Evolutionary conservation across 2,797 vertebrate genomes (phyloP), one percentile per base, ranked within the genome.

Genomic region (Pogoniulus pusillus): DNA sequence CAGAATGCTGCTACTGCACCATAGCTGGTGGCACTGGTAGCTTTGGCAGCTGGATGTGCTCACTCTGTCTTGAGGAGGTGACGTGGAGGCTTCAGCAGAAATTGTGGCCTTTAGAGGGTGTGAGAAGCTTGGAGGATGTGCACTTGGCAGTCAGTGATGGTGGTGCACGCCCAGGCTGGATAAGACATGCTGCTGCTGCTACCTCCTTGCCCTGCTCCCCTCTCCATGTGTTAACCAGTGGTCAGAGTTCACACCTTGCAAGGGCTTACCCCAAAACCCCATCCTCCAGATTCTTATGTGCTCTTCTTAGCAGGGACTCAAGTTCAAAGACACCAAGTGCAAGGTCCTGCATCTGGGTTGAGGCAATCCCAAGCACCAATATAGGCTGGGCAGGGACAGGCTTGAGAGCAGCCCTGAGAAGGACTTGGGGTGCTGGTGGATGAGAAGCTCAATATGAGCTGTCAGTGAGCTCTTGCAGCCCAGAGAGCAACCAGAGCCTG

Each of bases 1-100:
- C 57, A 32, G 58, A 70, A 30, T 1, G 3, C 9, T 47, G 47
- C 58, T n/a, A 7, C n/a, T 0, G 2, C 11, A 3, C 19, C 29
- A 34, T 53, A 54, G 51, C 75, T 34, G 5, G 60, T 82, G 57
- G 15, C 57, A 30, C 51, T 65, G n/a, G 2, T 14, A 64, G 80
- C 68, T 39, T 75, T 30, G 6, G 37, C 13, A 11, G 47, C 45
- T 64, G 35, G 24, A 11, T 11, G 23, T 59, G 54, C 58, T 49
- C 23, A 0, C 12, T 55, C 19, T 37, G 43, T 41, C 47, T 34
- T 41, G 23, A 51, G 55, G 2, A 76, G 37, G 2, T 16, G 39
- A 24, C n/a, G 9, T 65, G 4, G 4, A 32, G 49, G 30, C 23
- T 41, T n/a, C 43, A 70, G 24, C 13, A 26, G 47, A 16, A 17